Percentiles rank a stretch among this genome's conserved stretches.
Conservation (phyloP, 1,140 invertebrate species). For the Ptiloglossa arizonensis region DNA sequence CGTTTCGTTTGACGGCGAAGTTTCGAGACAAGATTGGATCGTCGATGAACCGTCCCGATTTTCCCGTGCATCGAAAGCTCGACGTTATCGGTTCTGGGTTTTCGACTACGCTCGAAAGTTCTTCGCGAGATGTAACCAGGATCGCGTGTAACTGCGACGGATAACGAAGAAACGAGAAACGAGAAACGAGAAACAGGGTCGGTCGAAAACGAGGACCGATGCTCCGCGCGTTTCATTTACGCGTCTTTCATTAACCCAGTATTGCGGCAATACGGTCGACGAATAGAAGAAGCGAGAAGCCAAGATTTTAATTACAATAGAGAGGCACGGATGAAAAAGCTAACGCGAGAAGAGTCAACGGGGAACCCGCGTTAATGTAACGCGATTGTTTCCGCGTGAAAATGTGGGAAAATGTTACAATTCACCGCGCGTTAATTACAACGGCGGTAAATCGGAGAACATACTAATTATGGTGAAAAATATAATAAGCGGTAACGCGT, state of each 20-base stretch:
- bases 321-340: background rate
- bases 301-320: constrained; percentile 1
- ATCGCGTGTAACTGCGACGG: constrained; percentile 11
- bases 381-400: background rate
- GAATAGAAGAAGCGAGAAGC: background rate
- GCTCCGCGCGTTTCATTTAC: background rate
- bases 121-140: background rate
- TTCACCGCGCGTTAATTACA: constrained; percentile 15
- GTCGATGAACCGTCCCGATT: constrained; percentile 33
- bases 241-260: background rate
- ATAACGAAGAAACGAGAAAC: background rate
- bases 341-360: background rate
- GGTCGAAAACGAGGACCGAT: background rate
- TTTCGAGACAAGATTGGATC: background rate
- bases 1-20: background rate
- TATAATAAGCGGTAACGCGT: background rate
- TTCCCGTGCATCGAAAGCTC: background rate
- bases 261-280: background rate
- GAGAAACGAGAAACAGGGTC: background rate
- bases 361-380: background rate
- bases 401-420: constrained; percentile 1
- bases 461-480: background rate
- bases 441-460: background rate
- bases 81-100: background rate
- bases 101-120: constrained; percentile 15